Conservation (phyloP, 2,888 invertebrate genomes). For the Galeruca laticollis region DNA sequence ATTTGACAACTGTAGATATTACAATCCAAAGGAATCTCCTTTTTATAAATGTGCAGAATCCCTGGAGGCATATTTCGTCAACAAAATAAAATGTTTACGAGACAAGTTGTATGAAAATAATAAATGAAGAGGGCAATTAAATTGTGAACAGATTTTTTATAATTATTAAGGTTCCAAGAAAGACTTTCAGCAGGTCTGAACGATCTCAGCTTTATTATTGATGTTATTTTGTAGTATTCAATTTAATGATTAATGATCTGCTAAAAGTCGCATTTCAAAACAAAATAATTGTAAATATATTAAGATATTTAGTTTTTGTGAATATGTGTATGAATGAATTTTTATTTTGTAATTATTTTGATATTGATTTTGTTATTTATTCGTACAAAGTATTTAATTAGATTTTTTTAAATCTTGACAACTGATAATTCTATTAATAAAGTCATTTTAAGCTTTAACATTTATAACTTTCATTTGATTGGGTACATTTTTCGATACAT, state of each 20-base stretch:
- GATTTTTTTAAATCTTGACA: constrained; percentile 34
- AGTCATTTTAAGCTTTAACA: constrained; percentile 44
- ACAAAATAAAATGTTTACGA: constrained; percentile 89
- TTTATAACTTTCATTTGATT: constrained; percentile 19
- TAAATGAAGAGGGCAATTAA: constrained; percentile 2
- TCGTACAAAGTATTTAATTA: constrained; percentile 45
- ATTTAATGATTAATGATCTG: constrained; percentile 46
- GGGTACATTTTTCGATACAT: constrained; percentile 33
- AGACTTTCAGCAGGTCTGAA: constrained; percentile 53
- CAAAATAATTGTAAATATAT: constrained; percentile 38
- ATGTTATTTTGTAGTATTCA: constrained; percentile 33
- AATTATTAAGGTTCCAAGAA: constrained; percentile 49
- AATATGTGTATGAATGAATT: constrained; percentile 51
- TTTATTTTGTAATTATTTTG: constrained; percentile 50
- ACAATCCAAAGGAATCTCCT: constrained; percentile 95
- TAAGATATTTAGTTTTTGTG: constrained; percentile 40
- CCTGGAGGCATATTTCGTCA: constrained; percentile 94
- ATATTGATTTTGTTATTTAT: constrained; percentile 48
- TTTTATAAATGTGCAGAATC: constrained; percentile 97
- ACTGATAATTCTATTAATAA: constrained; percentile 44
- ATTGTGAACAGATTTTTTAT: constrained; percentile 34
- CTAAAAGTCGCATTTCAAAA: constrained; percentile 45
- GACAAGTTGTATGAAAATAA: constrained; percentile 82
- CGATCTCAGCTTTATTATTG: constrained; percentile 56
- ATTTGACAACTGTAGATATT: constrained; percentile 98